Evolutionary conservation across 2,113 vertebrate species (phyloP).

Genomic region (Coptodon rendalli): DNA sequence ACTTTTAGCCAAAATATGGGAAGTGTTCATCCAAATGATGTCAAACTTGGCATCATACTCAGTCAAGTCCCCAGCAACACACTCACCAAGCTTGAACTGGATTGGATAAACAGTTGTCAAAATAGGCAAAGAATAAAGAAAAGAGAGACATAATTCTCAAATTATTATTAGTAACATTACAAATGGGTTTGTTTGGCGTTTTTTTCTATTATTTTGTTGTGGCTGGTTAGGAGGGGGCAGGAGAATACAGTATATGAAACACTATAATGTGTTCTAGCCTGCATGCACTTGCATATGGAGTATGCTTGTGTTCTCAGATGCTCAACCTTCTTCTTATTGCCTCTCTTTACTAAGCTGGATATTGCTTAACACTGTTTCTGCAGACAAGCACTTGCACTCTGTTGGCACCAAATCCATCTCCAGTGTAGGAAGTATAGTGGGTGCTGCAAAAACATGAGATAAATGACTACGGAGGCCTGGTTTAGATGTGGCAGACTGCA

Average conservation of each 20-base stretch:
- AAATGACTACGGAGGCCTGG: background rate
- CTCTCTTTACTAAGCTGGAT: background rate
- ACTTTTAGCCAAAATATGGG: background rate
- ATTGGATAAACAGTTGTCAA: background rate
- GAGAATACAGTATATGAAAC: background rate
- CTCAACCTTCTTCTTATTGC: constrained; percentile 4
- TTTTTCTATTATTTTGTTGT: background rate
- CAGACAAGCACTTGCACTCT: background rate
- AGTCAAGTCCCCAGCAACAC: background rate
- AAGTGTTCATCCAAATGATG: background rate
- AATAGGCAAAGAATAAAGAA: background rate
- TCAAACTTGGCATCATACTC: background rate
- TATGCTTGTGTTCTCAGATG: background rate
- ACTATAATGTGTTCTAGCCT: background rate
- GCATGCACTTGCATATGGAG: background rate
- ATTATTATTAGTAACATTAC: background rate
- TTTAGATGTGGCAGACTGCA: constrained; percentile 12
- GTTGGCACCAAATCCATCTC: background rate
- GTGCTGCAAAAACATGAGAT: constrained; percentile 28
- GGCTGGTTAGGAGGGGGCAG: background rate
- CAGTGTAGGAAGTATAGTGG: constrained; percentile 23
- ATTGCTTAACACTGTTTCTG: background rate
- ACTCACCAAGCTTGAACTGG: background rate
- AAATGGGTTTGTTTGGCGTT: background rate
- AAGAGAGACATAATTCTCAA: background rate